These are phyloP conservation scores for Drosophila parvula DNA, from an alignment of 1,140 invertebrate species.

Conservation along the genomic window DNA sequence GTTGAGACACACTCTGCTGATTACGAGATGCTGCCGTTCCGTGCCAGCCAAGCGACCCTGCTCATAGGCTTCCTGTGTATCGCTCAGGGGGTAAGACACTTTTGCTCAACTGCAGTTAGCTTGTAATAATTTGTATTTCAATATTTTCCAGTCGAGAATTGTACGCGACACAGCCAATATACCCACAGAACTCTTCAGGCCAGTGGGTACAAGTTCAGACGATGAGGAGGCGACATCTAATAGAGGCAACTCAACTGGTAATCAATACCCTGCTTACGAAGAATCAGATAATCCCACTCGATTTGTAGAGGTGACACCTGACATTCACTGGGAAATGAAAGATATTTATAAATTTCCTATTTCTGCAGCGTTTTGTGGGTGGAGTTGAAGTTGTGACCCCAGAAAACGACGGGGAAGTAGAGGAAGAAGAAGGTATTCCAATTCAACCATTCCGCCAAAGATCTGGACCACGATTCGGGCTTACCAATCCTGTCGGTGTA, in stretches of 20 bases:
- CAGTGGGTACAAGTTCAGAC: constrained; percentile 1
- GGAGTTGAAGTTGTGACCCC: constrained; percentile 9
- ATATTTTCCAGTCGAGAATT: constrained; percentile 27
- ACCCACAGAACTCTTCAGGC: constrained; percentile 57
- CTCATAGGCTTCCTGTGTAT: constrained; percentile 29
- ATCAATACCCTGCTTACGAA: background rate
- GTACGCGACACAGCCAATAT: constrained; percentile 47
- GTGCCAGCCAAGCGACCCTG: background rate
- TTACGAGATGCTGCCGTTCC: constrained; percentile 7
- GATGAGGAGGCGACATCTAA: background rate
- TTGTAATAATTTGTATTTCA: background rate
- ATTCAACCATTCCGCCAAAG: background rate
- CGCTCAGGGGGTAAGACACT: constrained; percentile 33
- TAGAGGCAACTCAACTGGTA: background rate
- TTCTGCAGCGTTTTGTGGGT: background rate
- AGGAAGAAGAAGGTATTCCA: background rate
- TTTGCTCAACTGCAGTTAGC: background rate
- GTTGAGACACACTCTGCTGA: constrained; percentile 37
- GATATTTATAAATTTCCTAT: background rate
- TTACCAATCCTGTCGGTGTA: background rate
- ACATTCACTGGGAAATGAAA: background rate
- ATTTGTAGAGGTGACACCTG: constrained; percentile 9
- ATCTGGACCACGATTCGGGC: background rate
- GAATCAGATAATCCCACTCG: background rate
- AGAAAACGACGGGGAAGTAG: background rate